Base-by-base conservation (phyloP, 1,140 invertebrate genomes). In the Lethrus apterus region DNA sequence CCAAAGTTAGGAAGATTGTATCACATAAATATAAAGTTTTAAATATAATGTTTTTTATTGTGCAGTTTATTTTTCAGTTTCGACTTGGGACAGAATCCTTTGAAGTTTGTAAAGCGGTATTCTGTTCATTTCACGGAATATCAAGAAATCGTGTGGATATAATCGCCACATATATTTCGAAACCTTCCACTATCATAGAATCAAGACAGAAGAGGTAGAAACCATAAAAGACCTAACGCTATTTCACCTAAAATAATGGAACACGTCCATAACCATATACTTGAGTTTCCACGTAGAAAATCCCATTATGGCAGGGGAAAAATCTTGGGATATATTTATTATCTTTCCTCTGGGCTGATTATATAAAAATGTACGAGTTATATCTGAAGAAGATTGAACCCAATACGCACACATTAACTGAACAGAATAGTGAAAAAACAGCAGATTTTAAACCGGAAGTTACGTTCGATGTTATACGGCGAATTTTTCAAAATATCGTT, bases 281-380 rank as follows among this genome's bases (percentile, higher is more conserved):
- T 20, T 11, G 43, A 45, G 17, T 51, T 51, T 47, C 45, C 49
- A 42, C 36, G 44, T 30, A 32, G 19, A 23, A 47, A 33, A 13
- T 51, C 49, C 15, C 44, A 51, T 42, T 51, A 51, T 19, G 42
- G 31, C 31, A 33, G 14, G 14, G 31, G 5, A 33, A 33, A 14
- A 33, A 33, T 33, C 5, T 33, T 33, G 5, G 13, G 14, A 33
- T 8, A 33, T 5, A 19, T n/a, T 19, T 23, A 23, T 23, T 41
- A 31, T 31, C 30, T 21, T 3, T 41, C 19, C 2, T 11, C 11
- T 2, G 36, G 24, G 10, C 20, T 41, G 9, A 41, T 30, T 44
- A 44, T 15, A 29, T 11, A 14, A 30, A 31, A 18, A 30, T 44
- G 23, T 20, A 41, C 19, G 36, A 45, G 30, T 45, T 30, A 35